phyloP scores from a whole-genome alignment of 2,113 vertebrate species.

The Mormyrus lacerda region DNA sequence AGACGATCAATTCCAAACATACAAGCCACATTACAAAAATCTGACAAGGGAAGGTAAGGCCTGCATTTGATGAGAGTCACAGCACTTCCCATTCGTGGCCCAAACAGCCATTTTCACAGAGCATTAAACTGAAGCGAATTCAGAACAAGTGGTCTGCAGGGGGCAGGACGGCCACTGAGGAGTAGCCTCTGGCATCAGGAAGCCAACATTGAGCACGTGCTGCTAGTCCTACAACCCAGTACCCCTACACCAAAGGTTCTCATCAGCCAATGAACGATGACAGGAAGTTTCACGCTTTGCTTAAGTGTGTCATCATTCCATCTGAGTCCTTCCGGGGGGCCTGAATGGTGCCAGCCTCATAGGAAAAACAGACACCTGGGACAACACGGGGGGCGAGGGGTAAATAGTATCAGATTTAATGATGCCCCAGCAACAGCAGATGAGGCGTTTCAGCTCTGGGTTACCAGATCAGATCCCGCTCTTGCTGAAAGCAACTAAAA shows the following conservation, averaged over 20 bases:
- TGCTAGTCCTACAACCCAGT: not conserved
- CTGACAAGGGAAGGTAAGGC: not conserved
- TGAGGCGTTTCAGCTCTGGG: constrained; percentile 58
- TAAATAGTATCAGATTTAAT: not conserved
- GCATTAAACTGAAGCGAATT: not conserved
- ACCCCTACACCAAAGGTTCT: not conserved
- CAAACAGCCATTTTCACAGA: not conserved
- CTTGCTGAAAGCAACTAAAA: constrained; percentile 56
- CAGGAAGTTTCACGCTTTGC: not conserved
- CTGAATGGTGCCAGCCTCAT: not conserved
- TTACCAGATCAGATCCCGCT: constrained; percentile 56
- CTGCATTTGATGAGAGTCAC: not conserved
- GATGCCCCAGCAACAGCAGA: constrained; percentile 21
- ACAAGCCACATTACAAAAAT: not conserved
- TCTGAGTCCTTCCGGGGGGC: not conserved
- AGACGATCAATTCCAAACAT: not conserved
- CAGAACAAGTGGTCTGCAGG: not conserved
- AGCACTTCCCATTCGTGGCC: not conserved
- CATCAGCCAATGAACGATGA: not conserved
- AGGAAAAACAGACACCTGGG: not conserved
- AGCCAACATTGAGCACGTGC: not conserved
- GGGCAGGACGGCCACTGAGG: not conserved
- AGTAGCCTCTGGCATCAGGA: not conserved
- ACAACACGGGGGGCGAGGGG: not conserved
- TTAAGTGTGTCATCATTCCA: not conserved